Percentiles rank a stretch among this genome's conserved stretches.
phyloP scores from a whole-genome alignment of 2,797 vertebrate genomes.

The Oceanodroma leucorhoa region DNA sequence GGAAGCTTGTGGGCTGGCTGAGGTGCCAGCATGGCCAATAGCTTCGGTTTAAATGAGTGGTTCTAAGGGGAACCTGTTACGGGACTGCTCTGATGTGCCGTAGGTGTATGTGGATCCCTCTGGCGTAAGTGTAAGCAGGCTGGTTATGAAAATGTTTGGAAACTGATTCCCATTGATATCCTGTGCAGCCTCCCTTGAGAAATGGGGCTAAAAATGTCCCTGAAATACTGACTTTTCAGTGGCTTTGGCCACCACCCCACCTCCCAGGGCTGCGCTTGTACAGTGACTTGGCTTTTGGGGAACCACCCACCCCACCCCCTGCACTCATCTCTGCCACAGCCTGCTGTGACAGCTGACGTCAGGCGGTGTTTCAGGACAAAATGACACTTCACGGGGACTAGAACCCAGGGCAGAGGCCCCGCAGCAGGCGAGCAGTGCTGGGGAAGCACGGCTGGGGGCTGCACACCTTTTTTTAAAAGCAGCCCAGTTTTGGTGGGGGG shows the following conservation, averaged over 20 bases:
- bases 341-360: background rate
- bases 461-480: accelerated
- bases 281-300: too few species aligned
- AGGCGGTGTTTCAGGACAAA: accelerated
- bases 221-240: accelerated
- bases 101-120: background rate
- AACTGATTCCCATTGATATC: accelerated
- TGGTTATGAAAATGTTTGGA: background rate
- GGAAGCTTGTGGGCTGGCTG: background rate
- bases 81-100: accelerated
- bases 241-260: background rate
- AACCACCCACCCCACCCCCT: too few species aligned
- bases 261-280: accelerated
- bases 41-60: background rate
- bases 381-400: background rate
- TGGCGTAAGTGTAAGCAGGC: accelerated
- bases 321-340: accelerated
- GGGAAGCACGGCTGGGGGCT: accelerated
- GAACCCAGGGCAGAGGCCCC: accelerated
- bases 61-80: accelerated
- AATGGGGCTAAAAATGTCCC: background rate
- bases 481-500: accelerated
- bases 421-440: accelerated
- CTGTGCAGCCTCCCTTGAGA: background rate
- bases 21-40: accelerated